These are phyloP conservation scores for Athetis lepigone DNA, from an alignment of 2,888 invertebrate species.

Conservation along the genomic window DNA sequence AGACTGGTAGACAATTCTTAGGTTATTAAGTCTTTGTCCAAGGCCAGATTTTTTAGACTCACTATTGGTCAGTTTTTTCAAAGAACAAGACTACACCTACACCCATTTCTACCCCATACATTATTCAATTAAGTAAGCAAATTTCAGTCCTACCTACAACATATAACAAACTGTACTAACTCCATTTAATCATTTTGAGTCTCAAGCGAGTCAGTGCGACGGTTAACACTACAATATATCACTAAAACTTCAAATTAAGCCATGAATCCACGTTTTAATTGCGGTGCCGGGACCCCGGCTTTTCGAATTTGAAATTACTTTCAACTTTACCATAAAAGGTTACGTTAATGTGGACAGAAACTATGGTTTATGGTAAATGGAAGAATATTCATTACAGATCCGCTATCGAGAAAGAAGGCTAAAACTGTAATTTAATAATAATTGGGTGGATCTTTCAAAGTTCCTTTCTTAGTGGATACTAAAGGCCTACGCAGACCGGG, in stretches of 20 bases:
- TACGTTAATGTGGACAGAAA: constrained; percentile 18
- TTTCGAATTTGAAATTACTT: constrained; percentile 47
- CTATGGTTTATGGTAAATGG: not conserved
- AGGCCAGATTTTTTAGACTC: too few relatives aligned
- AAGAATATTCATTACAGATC: not conserved
- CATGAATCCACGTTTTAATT: constrained; percentile 48
- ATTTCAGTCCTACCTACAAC: not conserved
- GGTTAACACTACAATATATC: constrained; percentile 45
- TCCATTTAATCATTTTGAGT: constrained; percentile 19
- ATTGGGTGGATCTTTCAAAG: too few relatives aligned
- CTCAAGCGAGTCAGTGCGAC: constrained; percentile 12
- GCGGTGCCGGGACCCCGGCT: constrained; percentile 32
- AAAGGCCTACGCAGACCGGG: too few relatives aligned
- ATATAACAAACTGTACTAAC: constrained; percentile 19
- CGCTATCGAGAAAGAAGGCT: not conserved
- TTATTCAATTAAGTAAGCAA: too few relatives aligned
- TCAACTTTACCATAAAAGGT: constrained; percentile 26
- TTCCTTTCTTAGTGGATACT: too few relatives aligned
- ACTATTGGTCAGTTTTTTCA: too few relatives aligned
- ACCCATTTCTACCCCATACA: too few relatives aligned
- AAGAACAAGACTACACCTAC: too few relatives aligned
- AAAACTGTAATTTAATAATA: not conserved
- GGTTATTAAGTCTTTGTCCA: too few relatives aligned
- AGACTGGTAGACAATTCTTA: too few relatives aligned
- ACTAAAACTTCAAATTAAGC: constrained; percentile 47